A percentile compares a stretch with the other conserved stretches of the same genome.
Evolutionary conservation across 2,113 vertebrate species (phyloP).

Genomic region (Ploceus nigricollis): DNA sequence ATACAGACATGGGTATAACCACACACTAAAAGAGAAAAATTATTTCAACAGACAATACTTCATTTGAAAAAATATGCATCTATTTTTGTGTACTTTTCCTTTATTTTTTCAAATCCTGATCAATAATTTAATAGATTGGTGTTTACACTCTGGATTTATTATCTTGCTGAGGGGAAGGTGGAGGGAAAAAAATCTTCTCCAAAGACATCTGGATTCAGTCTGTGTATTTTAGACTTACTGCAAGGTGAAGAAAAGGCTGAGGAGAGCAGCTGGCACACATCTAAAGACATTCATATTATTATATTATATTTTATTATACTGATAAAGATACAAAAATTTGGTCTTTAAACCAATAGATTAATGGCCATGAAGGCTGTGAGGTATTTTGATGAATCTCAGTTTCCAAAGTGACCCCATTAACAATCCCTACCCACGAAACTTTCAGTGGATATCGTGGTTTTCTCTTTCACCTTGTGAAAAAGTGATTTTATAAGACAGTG

Average conservation of each 20-base stretch:
- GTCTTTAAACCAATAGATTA: not conserved
- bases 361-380: not conserved
- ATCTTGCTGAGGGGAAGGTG: not conserved
- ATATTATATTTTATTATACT: not conserved
- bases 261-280: not conserved
- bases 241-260: not conserved
- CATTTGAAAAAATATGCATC: not conserved
- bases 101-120: not conserved
- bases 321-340: not conserved
- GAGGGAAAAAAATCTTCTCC: not conserved
- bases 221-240: not conserved
- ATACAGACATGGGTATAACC: not conserved
- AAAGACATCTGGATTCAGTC: not conserved
- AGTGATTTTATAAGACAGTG: not conserved
- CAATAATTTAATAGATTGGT: not conserved
- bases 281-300: not conserved
- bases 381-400: not conserved
- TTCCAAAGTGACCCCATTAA: not conserved
- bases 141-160: not conserved
- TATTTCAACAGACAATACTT: not conserved
- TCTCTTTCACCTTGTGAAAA: not conserved
- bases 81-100: not conserved
- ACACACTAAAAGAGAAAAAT: not conserved
- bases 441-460: not conserved
- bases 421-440: not conserved